Conservation (phyloP, 2,797 vertebrate genomes). For the Chrysocyon brachyurus region DNA sequence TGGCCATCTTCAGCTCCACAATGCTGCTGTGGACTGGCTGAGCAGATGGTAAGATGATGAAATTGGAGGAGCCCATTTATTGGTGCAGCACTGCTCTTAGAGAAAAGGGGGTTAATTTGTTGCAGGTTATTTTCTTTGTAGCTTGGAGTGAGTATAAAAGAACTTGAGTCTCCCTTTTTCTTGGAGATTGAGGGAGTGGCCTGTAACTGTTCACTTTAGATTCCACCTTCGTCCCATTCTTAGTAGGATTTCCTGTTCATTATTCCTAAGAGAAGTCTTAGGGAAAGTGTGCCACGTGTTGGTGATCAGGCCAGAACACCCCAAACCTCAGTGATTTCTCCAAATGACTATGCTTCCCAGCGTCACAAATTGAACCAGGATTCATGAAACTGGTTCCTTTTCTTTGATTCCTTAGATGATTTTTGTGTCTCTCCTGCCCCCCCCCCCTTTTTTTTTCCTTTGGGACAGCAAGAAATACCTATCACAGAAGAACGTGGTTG, state of each 20-base stretch:
- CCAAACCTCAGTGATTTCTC: background rate
- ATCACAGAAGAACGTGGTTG: slow-evolving; percentile 98
- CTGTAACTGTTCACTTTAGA: background rate
- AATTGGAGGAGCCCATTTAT: background rate
- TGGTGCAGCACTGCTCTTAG: background rate
- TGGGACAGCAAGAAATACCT: slow-evolving; percentile 97
- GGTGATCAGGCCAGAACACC: background rate
- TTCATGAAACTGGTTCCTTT: slow-evolving; percentile 2
- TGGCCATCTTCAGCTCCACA: slow-evolving; percentile 97
- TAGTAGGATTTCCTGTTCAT: slow-evolving; percentile 1
- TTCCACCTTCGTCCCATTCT: background rate
- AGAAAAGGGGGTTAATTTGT: background rate
- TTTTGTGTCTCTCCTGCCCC: background rate
- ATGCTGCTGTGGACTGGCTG: slow-evolving; percentile 97
- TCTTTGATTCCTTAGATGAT: slow-evolving; percentile 47
- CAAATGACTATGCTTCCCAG: slow-evolving; percentile 7
- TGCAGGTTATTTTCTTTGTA: slow-evolving; percentile 25
- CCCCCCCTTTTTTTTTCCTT: slow-evolving; percentile 38
- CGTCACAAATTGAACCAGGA: background rate
- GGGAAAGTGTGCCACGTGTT: background rate
- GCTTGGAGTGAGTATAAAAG: background rate
- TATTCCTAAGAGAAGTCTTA: background rate
- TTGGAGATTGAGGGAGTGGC: background rate
- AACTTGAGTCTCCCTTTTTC: slow-evolving; percentile 20
- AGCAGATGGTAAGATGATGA: slow-evolving; percentile 94